Evolutionary conservation across 2,797 vertebrate species (phyloP).

Genomic region (Avahi laniger): DNA sequence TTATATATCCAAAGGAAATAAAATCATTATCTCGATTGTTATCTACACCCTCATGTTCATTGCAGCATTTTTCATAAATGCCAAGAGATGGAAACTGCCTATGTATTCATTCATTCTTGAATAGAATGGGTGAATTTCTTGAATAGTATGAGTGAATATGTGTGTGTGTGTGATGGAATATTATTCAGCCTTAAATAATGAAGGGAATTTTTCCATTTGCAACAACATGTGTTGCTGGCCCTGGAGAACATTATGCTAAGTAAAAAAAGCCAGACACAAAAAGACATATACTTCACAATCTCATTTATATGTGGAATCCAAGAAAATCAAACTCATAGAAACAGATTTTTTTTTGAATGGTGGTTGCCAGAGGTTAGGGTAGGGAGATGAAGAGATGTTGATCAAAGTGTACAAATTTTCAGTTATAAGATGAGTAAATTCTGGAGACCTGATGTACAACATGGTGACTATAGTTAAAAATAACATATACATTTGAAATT

Average conservation of each 20-base stretch:
- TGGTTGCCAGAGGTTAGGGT: neutral
- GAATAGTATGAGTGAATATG: neutral
- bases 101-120: neutral
- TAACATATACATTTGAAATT: neutral
- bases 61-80: neutral
- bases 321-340: neutral
- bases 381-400: neutral
- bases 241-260: neutral
- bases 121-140: neutral
- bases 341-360: neutral
- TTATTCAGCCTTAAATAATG: neutral
- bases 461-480: neutral
- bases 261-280: neutral
- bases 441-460: neutral
- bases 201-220: neutral
- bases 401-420: neutral
- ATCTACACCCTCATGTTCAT: neutral
- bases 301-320: neutral
- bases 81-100: neutral
- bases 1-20: neutral
- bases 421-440: neutral
- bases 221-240: neutral
- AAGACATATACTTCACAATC: neutral
- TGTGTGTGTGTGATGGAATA: neutral
- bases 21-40: neutral